Conservation (phyloP, 2,888 invertebrate genomes). For the Congeria kusceri region DNA sequence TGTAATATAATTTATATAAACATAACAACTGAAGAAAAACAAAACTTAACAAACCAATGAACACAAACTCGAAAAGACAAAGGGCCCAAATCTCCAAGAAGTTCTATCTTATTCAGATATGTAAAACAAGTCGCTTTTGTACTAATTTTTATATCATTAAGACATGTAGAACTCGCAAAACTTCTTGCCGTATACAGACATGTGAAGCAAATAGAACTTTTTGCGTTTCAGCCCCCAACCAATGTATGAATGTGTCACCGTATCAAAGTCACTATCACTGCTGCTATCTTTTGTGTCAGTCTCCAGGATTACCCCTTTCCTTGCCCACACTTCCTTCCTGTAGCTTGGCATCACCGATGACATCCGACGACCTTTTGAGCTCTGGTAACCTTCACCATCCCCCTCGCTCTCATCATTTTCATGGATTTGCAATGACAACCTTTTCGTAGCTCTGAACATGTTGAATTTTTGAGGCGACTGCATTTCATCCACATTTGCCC, state of each 20-base stretch:
- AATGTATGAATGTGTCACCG: slow-evolving; percentile 11
- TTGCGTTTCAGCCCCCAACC: no score
- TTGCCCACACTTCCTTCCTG: slow-evolving; percentile 32
- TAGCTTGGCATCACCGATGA: slow-evolving; percentile 40
- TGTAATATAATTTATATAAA: no score
- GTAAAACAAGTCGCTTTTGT: no score
- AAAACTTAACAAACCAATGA: no score
- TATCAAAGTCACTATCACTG: slow-evolving; percentile 24
- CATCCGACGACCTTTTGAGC: neutral
- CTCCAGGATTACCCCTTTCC: slow-evolving; percentile 42
- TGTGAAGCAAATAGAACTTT: no score
- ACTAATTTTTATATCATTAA: no score
- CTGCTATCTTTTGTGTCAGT: slow-evolving; percentile 7
- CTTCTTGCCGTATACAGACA: no score
- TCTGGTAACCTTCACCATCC: neutral
- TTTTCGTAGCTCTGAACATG: neutral
- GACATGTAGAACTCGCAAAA: no score
- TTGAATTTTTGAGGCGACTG: neutral
- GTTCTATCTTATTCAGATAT: no score
- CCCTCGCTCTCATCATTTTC: neutral
- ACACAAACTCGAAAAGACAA: no score
- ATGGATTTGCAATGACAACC: slow-evolving; percentile 2
- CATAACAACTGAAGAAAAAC: no score
- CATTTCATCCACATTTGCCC: neutral
- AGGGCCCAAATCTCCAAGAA: no score